phyloP scores from a whole-genome alignment of 2,113 vertebrate species.

The Oxygymnocypris stewartii region DNA sequence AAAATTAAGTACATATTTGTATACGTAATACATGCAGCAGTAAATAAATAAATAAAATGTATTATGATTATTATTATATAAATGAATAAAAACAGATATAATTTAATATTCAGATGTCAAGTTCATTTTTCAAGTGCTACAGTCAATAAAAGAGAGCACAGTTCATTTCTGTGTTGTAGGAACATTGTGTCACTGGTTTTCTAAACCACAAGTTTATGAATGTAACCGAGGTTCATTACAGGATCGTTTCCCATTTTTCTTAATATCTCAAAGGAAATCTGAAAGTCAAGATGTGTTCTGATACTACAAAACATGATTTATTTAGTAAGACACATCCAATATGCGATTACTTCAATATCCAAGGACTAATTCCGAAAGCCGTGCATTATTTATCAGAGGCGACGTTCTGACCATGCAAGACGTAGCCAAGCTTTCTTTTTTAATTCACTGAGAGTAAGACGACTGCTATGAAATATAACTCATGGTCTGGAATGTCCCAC shows the following conservation, averaged over 20 bases:
- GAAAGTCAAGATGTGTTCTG: constrained; percentile 8
- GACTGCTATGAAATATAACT: constrained; percentile 56
- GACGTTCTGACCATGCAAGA: constrained; percentile 35
- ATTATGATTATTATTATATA: too few species aligned
- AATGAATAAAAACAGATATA: too few species aligned
- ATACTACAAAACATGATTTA: constrained; percentile 10
- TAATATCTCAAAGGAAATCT: background rate
- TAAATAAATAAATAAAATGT: background rate
- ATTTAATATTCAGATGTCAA: background rate
- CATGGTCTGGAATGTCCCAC: constrained; percentile 39
- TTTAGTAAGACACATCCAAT: background rate
- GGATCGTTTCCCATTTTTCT: background rate
- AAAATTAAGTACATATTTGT: background rate
- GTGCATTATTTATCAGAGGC: constrained; percentile 21
- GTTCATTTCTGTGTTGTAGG: background rate
- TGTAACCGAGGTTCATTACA: background rate
- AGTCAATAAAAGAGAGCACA: background rate
- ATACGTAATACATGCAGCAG: background rate
- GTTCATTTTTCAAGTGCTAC: background rate
- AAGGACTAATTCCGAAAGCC: constrained; percentile 11
- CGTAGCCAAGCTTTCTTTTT: constrained; percentile 42
- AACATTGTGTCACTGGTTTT: background rate
- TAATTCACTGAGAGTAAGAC: constrained; percentile 59
- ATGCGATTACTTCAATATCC: constrained; percentile 13
- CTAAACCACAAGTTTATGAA: background rate